phyloP scores from a whole-genome alignment of 2,797 vertebrate species.

The Pachyuromys duprasi region DNA sequence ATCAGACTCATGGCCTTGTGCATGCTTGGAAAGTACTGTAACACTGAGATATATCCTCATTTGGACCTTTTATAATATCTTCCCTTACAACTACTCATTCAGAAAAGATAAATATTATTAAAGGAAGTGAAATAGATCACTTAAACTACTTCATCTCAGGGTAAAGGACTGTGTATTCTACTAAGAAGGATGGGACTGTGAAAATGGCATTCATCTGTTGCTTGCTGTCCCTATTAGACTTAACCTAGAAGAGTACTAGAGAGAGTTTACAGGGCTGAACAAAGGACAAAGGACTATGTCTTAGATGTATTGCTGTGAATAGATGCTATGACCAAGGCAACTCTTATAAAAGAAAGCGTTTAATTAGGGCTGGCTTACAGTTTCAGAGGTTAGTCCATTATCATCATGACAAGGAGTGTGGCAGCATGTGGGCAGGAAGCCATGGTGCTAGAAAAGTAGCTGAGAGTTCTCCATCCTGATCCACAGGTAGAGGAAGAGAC shows the following conservation, averaged over 20 bases:
- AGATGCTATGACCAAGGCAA: neutral
- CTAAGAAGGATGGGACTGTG: neutral
- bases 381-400: neutral
- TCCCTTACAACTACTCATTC: neutral
- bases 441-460: neutral
- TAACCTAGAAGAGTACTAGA: neutral
- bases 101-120: constrained; percentile 36
- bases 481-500: neutral
- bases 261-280: neutral
- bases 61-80: neutral
- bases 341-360: neutral
- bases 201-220: neutral
- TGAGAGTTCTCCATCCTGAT: neutral
- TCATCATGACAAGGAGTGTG: neutral
- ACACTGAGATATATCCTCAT: neutral
- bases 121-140: constrained; percentile 33
- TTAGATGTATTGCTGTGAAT: neutral
- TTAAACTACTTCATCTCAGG: neutral
- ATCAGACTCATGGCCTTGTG: neutral
- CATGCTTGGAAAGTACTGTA: neutral
- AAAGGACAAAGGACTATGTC: neutral
- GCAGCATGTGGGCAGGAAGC: neutral
- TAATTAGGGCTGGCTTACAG: neutral
- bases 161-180: neutral
- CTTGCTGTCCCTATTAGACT: neutral